Evolutionary conservation across 2,797 vertebrate species (phyloP).

Genomic region (Anas georgica): DNA sequence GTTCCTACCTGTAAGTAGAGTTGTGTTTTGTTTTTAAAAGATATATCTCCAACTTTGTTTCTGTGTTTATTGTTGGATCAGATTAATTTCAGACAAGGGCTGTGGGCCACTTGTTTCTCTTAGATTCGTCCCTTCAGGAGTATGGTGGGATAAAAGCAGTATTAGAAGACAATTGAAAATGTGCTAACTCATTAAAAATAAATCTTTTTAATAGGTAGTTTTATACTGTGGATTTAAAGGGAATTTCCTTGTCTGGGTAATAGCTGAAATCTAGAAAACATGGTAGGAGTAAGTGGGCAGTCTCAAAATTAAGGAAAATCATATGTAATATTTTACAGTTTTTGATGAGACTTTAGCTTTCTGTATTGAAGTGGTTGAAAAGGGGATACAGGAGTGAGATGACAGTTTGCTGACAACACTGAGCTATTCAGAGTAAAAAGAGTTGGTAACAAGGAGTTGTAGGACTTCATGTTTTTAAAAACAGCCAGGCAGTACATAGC

Average conservation of each 20-base stretch:
- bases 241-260: background rate
- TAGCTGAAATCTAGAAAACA: background rate
- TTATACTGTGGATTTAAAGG: background rate
- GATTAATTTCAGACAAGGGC: background rate
- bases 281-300: background rate
- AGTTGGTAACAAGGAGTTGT: background rate
- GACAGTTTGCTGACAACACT: background rate
- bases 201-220: background rate
- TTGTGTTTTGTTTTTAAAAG: background rate
- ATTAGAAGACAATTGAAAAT: background rate
- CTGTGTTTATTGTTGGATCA: background rate
- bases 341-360: background rate
- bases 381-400: background rate
- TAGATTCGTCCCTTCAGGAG: background rate
- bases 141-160: background rate
- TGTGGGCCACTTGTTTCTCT: background rate
- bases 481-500: background rate
- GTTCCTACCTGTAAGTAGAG: background rate
- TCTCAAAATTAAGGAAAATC: background rate
- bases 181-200: background rate
- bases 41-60: background rate
- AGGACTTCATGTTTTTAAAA: background rate
- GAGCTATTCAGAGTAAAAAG: background rate
- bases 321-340: background rate
- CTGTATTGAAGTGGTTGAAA: background rate